Base-by-base conservation (phyloP, 92 coral and sea anemone genomes). In the Metridium senile region DNA sequence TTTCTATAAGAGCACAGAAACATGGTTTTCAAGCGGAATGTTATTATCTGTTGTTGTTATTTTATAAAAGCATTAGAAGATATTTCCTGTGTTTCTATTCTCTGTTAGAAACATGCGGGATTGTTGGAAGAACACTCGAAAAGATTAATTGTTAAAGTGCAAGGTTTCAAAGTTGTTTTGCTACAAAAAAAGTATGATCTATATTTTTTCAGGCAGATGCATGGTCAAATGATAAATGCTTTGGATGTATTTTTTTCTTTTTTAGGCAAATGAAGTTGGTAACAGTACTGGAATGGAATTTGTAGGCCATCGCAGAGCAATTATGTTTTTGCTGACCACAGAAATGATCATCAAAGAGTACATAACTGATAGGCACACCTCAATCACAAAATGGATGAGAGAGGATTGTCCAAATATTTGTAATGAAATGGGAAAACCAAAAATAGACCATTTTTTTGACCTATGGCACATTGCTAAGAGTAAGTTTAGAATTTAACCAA, bases 401-500 rank as follows among this genome's bases (percentile, higher is more conserved):
- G 90, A 68, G 13, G 79, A 81, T 3, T 89, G 88, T 43, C 88
- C 93, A 8, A 73, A 78, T 43, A 81, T 61, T 34, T 89, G 93
- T 70, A 71, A 82, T 29, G 76, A 86, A 57, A 58, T 73, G 32
- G 90, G 90, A 31, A 89, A 89, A 46, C 94, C 90, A 22, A 62
- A 66, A 16, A 71, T 85, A 45, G 81, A 86, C 72, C 94, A 86
- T 66, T 86, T 86, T 33, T 89, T 78, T 82, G 91, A 89, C 80
- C 78, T 89, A 33, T 89, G 93, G 93, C 93, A 89, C 71, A 89
- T 89, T 70, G 88, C 87, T 26, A 86, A 89, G 78, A 89, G 88
- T 86, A 82, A 78, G 86, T n/a, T n/a, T 23, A 20, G 18, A 57
- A 57, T 57, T 8, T 57, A 8, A 57, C 9, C 63, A 57, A 57